phyloP scores from a whole-genome alignment of 1,140 invertebrate genomes.

The Acromyrmex echinatior region DNA sequence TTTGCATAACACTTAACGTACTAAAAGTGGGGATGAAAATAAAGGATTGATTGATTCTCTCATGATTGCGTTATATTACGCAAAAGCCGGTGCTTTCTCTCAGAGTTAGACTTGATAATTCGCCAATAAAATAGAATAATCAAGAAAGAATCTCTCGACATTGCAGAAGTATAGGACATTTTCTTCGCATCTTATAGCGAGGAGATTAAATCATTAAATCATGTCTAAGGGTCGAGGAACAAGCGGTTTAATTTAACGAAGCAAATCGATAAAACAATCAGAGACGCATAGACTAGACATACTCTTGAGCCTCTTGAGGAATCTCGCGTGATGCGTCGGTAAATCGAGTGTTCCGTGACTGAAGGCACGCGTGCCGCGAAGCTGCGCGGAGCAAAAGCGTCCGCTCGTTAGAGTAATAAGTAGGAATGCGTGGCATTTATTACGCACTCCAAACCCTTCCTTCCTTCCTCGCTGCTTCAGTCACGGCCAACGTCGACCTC shows the following conservation, averaged over 20 bases:
- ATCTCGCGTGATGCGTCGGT: constrained; percentile 42
- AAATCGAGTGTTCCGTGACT: constrained; percentile 58
- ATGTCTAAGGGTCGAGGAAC: too few species aligned
- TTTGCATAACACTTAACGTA: too few species aligned
- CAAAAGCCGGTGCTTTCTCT: too few species aligned
- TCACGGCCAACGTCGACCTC: constrained; percentile 26
- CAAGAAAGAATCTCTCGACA: neutral
- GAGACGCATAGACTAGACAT: constrained; percentile 29
- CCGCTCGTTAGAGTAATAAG: constrained; percentile 55
- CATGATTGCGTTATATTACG: too few species aligned
- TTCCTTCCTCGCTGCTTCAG: constrained; percentile 1
- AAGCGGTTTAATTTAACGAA: too few species aligned
- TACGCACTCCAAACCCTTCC: constrained; percentile 10
- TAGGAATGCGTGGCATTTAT: constrained; percentile 52
- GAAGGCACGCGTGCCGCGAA: constrained; percentile 19
- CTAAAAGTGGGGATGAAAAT: too few species aligned
- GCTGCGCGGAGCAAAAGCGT: constrained; percentile 47
- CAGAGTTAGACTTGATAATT: neutral
- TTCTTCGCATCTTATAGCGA: too few species aligned
- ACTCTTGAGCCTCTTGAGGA: constrained; percentile 38
- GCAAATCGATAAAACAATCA: constrained; percentile 51
- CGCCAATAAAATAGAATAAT: neutral
- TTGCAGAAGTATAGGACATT: neutral
- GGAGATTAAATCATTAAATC: too few species aligned
- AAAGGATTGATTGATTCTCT: too few species aligned